Base-by-base conservation (phyloP, 2,113 vertebrate genomes). In the Macrotus californicus region DNA sequence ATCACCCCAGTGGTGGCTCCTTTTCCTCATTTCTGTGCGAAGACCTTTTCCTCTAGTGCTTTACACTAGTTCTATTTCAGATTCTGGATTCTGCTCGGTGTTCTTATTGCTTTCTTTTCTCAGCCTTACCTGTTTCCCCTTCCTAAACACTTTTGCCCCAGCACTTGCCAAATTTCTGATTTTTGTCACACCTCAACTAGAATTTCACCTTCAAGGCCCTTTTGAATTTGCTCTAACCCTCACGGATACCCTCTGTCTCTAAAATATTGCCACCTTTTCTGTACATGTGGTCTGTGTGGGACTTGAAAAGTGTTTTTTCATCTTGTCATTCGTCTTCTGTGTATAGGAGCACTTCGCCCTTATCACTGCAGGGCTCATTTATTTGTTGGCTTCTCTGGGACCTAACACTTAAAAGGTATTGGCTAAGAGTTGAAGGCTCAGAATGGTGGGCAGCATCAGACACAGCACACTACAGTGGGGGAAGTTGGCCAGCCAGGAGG, bases 381-480 rank as follows among this genome's bases (percentile, higher is more conserved):
- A 8, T 73, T 89, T 92, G 13, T 67, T 83, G 75, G 6, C 61
- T 29, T 86, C 19, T 86, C 72, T 93, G 69, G 72, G 21, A 39
- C 3, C 64, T 87, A 39, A n/a, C 16, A 31, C 48, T 79, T 56
- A 67, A 46, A 89, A 70, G 66, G 22, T 34, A 19, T 24, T 48
- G 41, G 87, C 41, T 36, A 13, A 52, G 19, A 82, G 24, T 24
- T 26, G 41, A 29, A 56, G 24, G 16, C 13, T 26, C n/a, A 83
- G n/a, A n/a, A 5, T 8, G 39, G 13, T 14, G 34, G n/a, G 54
- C 3, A 26, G 15, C 18, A 69, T n/a, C 21, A 22, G 34, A 61
- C 6, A 18, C 24, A 67, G 75, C 5, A 1, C 6, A 6, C 11
- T 5, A 7, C 0, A 14, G 24, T 29, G 15, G 39, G 12, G 1